Evolutionary conservation across 2,113 vertebrate genomes (phyloP), one percentile per base, ranked within the genome.

Genomic region (Onychostoma macrolepis): DNA sequence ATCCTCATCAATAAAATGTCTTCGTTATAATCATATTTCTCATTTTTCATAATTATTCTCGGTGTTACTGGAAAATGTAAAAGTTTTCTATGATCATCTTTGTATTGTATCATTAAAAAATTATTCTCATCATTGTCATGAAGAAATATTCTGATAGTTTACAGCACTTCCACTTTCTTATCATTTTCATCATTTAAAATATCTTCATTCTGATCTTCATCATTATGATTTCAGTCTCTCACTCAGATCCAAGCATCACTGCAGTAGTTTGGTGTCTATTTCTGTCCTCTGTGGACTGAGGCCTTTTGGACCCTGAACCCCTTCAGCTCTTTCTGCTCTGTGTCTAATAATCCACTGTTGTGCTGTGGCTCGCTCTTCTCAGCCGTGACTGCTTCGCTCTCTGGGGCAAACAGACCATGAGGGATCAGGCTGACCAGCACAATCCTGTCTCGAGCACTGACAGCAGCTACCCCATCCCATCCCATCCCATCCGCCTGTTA

Each of bases 321-420:
- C 6, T 79, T 28, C 30, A 50, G 67, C 76, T 79, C 75, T 69
- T 48, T 69, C 10, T 83, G 38, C 45, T 48, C 65, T 56, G 65
- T 65, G 41, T 58, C 67, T 83, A 83, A 83, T 83, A 83, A 83
- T 83, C 81, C 65, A 69, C 81, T 83, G 67, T 83, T 83, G 65
- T 83, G 81, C 81, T 72, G 26, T 50, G 65, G 81, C 65, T 38
- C 19, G 19, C 65, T 83, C 45, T 86, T 86, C 85, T 86, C 77
- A 86, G 33, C 76, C 45, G 2, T 86, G 77, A 86, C 63, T 41
- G 45, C n/a, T 43, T 38, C 45, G 2, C 77, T 71, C 77, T 45
- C 85, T 13, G 63, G 77, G 63, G 85, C 19, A 50, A 86, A 65
- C 77, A n/a, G n/a, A 28, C 65, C 85, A 53, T 45, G 36, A 80